Evolutionary conservation across 2,888 invertebrate genomes (phyloP).

Genomic region (Cloeon dipterum): DNA sequence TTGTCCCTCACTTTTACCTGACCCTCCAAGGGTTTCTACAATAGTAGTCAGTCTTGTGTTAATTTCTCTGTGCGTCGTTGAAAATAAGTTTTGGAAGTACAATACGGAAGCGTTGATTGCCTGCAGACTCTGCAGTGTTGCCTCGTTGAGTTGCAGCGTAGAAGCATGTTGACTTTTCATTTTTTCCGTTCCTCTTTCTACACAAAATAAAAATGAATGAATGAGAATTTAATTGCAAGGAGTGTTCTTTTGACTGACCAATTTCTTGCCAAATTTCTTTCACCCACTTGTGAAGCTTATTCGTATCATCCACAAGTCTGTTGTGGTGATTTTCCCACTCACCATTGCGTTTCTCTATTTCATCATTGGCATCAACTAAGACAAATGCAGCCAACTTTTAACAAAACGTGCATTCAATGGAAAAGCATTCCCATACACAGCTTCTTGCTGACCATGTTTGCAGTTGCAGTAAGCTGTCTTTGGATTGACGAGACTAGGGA

Average conservation of each 20-base stretch:
- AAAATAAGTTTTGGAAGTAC: slow-evolving; percentile 9
- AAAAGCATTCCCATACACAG: too few relatives aligned
- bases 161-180: slow-evolving; percentile 24
- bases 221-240: slow-evolving; percentile 1
- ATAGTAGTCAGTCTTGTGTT: slow-evolving; percentile 7
- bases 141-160: slow-evolving; percentile 20
- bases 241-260: slow-evolving; percentile 15
- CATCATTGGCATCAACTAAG: slow-evolving; percentile 22
- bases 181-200: slow-evolving; percentile 19
- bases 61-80: slow-evolving; percentile 7
- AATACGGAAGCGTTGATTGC: slow-evolving; percentile 28
- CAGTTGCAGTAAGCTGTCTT: too few relatives aligned
- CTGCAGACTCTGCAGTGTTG: slow-evolving; percentile 23
- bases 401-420: neutral
- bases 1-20: slow-evolving; percentile 3
- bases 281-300: slow-evolving; percentile 26
- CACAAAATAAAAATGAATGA: too few relatives aligned
- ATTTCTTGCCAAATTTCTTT: slow-evolving; percentile 28
- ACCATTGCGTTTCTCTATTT: slow-evolving; percentile 23
- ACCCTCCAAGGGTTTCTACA: slow-evolving; percentile 6
- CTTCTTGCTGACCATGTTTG: too few relatives aligned
- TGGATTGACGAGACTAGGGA: slow-evolving; percentile 29
- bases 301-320: slow-evolving; percentile 27
- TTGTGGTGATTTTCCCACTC: slow-evolving; percentile 26
- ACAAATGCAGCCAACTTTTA: slow-evolving; percentile 6